These are phyloP conservation scores for Centroberyx gerrardi DNA, from an alignment of 2,797 vertebrate genomes.

Conservation along the genomic window DNA sequence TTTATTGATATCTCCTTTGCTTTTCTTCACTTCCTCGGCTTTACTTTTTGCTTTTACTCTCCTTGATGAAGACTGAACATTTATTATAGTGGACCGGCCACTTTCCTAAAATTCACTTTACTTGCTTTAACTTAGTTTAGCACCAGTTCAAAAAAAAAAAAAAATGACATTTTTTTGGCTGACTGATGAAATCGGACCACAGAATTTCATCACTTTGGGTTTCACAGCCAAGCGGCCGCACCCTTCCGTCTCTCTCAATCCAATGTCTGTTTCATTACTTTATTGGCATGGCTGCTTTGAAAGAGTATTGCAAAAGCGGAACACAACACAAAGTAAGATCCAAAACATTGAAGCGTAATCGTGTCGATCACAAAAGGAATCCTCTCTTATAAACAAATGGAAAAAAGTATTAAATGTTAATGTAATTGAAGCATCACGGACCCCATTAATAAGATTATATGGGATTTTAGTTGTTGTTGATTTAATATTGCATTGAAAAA, in stretches of 20 bases:
- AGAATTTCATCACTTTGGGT: conserved; percentile 39
- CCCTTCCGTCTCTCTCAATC: conserved; percentile 2
- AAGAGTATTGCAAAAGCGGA: conserved; percentile 30
- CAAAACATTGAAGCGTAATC: conserved; percentile 2
- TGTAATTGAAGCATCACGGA: no score
- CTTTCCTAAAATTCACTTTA: background rate
- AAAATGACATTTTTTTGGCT: background rate
- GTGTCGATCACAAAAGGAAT: background rate
- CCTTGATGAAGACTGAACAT: conserved; percentile 9
- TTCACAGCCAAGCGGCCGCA: background rate
- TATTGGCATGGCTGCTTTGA: background rate
- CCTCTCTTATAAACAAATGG: no score
- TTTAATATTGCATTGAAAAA: no score
- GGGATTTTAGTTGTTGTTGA: no score
- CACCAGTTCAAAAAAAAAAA: no score
- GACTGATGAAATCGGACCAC: conserved; percentile 6
- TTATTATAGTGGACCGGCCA: background rate
- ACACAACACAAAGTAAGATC: conserved; percentile 7
- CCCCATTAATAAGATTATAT: no score
- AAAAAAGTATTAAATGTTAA: no score
- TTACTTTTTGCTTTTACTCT: background rate
- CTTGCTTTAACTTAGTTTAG: background rate
- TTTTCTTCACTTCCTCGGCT: background rate
- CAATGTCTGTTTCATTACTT: conserved; percentile 26
- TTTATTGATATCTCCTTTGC: background rate